Percentiles rank a stretch among this genome's conserved stretches.
Conservation (phyloP, 2,888 invertebrate species). For the Caenorhabditis macrosperma region DNA sequence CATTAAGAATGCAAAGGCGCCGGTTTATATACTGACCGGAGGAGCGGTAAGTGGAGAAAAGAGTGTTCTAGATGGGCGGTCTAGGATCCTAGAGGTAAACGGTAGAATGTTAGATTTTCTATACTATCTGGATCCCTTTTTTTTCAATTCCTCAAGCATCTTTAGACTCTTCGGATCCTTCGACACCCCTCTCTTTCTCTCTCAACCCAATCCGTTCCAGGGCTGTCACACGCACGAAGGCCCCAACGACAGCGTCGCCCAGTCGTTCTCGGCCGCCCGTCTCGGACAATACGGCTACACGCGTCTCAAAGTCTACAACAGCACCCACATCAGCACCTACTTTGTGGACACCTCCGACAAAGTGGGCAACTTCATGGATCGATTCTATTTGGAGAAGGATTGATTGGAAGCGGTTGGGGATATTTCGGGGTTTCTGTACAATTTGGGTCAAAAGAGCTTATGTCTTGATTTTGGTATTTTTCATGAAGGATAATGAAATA, state of each 20-base stretch:
- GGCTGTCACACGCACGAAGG: slow-evolving; percentile 54
- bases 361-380: slow-evolving; percentile 47
- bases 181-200: too few relatives aligned
- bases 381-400: slow-evolving; percentile 45
- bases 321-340: slow-evolving; percentile 47
- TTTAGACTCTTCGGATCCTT: too few relatives aligned
- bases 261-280: slow-evolving; percentile 54
- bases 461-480: not conserved
- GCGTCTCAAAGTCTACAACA: slow-evolving; percentile 49
- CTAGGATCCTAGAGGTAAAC: too few relatives aligned
- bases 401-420: not conserved
- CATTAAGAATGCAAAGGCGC: slow-evolving; percentile 62
- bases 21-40: slow-evolving; percentile 63
- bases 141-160: too few relatives aligned
- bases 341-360: slow-evolving; percentile 58
- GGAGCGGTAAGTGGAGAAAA: slow-evolving; percentile 57
- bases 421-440: not conserved
- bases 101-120: too few relatives aligned
- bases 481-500: too few relatives aligned
- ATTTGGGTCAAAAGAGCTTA: not conserved
- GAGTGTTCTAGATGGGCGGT: not conserved
- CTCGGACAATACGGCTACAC: slow-evolving; percentile 62
- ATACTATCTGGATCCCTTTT: too few relatives aligned
- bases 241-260: slow-evolving; percentile 34
- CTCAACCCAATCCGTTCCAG: too few relatives aligned